These are phyloP conservation scores for Ditula angustiorana DNA, from an alignment of 2,888 invertebrate genomes.

Conservation along the genomic window DNA sequence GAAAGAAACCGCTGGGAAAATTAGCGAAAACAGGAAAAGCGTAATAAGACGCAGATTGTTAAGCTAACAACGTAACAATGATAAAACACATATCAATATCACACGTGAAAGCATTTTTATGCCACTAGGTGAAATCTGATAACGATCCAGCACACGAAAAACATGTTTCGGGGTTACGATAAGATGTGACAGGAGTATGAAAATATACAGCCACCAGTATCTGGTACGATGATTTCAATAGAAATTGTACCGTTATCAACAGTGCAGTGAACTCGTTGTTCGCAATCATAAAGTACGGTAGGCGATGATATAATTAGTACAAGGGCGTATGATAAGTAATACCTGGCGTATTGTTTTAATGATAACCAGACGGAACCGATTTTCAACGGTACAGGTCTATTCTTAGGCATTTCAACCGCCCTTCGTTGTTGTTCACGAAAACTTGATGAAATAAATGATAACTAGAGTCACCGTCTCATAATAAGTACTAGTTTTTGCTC, in stretches of 20 bases:
- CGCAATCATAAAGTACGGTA: constrained; percentile 56
- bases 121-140: constrained; percentile 72
- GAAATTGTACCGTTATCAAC: constrained; percentile 47
- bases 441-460: neutral
- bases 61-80: constrained; percentile 49
- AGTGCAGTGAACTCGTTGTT: constrained; percentile 69
- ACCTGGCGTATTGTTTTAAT: constrained; percentile 62
- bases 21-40: constrained; percentile 51
- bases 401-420: neutral
- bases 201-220: constrained; percentile 29
- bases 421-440: neutral
- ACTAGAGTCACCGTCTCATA: neutral
- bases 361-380: constrained; percentile 50
- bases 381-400: neutral
- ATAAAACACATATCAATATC: constrained; percentile 62
- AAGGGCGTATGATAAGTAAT: constrained; percentile 67
- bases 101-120: constrained; percentile 59
- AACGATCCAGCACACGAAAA: constrained; percentile 61
- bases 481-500: neutral
- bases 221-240: constrained; percentile 37
- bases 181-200: constrained; percentile 48
- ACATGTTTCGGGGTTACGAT: constrained; percentile 57
- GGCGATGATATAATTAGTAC: constrained; percentile 66
- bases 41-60: constrained; percentile 52
- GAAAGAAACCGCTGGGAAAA: constrained; percentile 43